Evolutionary conservation across 1,140 invertebrate genomes (phyloP).

Genomic region (Caenorhabditis briggsae): DNA sequence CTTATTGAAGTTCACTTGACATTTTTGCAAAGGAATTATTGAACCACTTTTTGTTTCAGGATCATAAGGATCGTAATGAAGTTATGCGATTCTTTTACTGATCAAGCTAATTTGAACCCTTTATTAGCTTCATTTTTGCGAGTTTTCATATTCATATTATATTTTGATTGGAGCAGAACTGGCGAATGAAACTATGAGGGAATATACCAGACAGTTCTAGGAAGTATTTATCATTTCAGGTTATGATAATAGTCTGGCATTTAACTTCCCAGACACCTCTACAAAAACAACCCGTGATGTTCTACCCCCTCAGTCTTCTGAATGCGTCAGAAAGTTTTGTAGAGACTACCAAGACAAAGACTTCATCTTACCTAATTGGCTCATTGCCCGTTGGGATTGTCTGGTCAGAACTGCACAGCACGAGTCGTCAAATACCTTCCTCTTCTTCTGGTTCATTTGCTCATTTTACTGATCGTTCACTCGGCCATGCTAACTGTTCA

Average conservation of each 20-base stretch:
- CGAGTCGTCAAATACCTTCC: background rate
- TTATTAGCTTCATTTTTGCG: no score
- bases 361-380: conserved; percentile 14
- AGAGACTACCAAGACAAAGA: background rate
- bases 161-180: no score
- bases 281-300: background rate
- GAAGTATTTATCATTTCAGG: background rate
- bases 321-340: conserved; percentile 1
- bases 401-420: background rate
- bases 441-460: conserved; percentile 7
- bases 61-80: no score
- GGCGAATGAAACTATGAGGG: no score
- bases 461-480: background rate
- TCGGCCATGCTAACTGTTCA: background rate
- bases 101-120: no score
- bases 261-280: background rate
- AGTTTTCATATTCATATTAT: no score
- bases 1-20: background rate
- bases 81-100: no score
- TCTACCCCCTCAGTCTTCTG: background rate
- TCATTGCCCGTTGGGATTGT: conserved; percentile 29
- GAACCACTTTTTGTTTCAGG: no score
- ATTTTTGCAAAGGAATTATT: no score
- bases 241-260: conserved; percentile 5
- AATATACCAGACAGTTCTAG: no score